phyloP scores from a whole-genome alignment of 2,113 vertebrate species.

The Coreoperca whiteheadi region DNA sequence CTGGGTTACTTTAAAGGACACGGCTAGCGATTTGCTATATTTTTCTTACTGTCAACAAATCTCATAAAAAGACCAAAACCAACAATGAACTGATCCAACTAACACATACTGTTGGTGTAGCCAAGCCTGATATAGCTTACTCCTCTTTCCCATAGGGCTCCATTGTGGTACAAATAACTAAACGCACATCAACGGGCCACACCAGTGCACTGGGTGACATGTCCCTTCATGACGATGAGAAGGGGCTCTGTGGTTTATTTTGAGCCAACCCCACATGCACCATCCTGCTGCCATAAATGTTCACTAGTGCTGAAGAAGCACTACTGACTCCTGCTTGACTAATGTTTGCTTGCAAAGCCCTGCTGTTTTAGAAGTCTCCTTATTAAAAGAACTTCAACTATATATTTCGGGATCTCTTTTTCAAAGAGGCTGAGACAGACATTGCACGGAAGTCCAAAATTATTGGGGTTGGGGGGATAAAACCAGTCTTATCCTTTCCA shows the following conservation, averaged over 20 bases:
- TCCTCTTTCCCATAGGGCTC: neutral
- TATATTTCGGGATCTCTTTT: neutral
- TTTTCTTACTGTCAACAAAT: neutral
- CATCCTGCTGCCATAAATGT: neutral
- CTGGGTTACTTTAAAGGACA: neutral
- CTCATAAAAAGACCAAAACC: neutral
- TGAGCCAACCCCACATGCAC: neutral
- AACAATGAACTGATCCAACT: neutral
- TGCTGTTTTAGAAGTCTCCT: neutral
- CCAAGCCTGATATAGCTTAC: neutral
- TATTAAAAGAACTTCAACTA: neutral
- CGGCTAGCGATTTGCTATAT: neutral
- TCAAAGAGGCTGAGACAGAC: neutral
- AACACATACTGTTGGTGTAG: neutral
- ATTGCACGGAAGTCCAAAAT: neutral
- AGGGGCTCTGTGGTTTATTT: neutral
- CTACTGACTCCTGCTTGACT: neutral
- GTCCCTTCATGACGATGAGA: neutral
- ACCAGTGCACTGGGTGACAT: neutral
- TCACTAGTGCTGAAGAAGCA: neutral
- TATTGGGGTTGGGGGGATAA: no score
- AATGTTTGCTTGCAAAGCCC: neutral
- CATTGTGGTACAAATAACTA: neutral
- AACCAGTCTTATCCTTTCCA: no score
- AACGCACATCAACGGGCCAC: neutral